A percentile compares a stretch with the other conserved stretches of the same genome.
These are phyloP conservation scores for Eriosoma lanigerum DNA, from an alignment of 1,140 invertebrate genomes.

Conservation along the genomic window DNA sequence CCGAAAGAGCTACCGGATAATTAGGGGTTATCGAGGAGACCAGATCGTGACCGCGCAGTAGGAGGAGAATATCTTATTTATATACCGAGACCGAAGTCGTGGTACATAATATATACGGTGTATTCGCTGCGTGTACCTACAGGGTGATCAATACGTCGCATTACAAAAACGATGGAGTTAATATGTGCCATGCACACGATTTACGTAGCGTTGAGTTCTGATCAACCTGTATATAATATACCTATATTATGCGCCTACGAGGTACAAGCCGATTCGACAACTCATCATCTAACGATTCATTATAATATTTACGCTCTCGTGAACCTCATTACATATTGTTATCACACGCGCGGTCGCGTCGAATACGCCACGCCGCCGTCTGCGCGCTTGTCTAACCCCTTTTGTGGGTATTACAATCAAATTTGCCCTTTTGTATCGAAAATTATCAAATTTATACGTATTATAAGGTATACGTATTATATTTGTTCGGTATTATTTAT, in stretches of 20 bases:
- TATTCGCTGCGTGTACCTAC: neutral
- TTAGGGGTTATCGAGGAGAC: conserved; percentile 44
- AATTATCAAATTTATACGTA: conserved; percentile 29
- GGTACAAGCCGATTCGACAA: conserved; percentile 29
- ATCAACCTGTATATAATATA: neutral
- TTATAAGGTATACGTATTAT: neutral
- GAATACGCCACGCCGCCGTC: too few relatives aligned
- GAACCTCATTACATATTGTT: conserved; percentile 46
- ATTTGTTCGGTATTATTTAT: conserved; percentile 29
- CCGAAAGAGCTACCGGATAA: conserved; percentile 56
- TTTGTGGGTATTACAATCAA: conserved; percentile 41
- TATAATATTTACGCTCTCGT: conserved; percentile 43
- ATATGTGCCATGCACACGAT: neutral
- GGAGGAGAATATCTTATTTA: conserved; percentile 3
- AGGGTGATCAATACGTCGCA: neutral
- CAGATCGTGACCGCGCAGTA: conserved; percentile 21
- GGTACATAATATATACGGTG: neutral
- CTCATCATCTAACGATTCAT: conserved; percentile 46
- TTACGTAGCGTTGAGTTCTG: neutral
- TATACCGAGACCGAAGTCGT: neutral
- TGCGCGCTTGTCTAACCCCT: conserved; percentile 2
- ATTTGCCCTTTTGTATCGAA: conserved; percentile 40
- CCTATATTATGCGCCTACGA: neutral
- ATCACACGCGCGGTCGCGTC: neutral
- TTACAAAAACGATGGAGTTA: too few relatives aligned